A percentile compares a stretch with the other conserved stretches of the same genome.
phyloP scores from a whole-genome alignment of 1,140 invertebrate species.

The Drosophila tani region DNA sequence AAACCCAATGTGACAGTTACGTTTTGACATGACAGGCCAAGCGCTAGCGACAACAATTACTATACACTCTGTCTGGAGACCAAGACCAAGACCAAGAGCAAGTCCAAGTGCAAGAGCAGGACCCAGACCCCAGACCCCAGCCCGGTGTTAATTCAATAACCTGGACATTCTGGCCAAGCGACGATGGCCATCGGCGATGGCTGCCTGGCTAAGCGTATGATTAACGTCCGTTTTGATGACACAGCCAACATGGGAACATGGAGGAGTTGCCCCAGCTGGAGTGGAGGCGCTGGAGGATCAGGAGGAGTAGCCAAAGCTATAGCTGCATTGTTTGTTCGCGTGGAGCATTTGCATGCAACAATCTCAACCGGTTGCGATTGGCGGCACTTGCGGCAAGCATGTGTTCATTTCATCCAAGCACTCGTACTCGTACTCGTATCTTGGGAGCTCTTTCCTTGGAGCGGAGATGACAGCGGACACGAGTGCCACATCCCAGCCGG shows the following conservation, averaged over 20 bases:
- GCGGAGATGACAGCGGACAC: conserved; percentile 43
- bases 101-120: conserved; percentile 27
- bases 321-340: conserved; percentile 75
- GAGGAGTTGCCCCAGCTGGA: conserved; percentile 24
- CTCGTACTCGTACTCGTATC: conserved; percentile 20
- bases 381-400: conserved; percentile 67
- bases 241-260: conserved; percentile 51
- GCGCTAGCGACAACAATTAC: conserved; percentile 69
- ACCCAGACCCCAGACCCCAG: conserved; percentile 20
- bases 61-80: conserved; percentile 56
- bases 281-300: conserved; percentile 1
- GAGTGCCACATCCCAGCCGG: conserved; percentile 15
- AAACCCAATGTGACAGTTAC: conserved; percentile 80
- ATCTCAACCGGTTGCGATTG: conserved; percentile 70
- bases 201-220: conserved; percentile 79
- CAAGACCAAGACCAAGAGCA: neutral
- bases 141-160: conserved; percentile 73
- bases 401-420: conserved; percentile 43
- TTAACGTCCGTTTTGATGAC: conserved; percentile 83
- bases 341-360: conserved; percentile 76
- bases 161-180: conserved; percentile 62
- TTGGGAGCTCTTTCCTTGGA: conserved; percentile 21
- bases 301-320: conserved; percentile 24
- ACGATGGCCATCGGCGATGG: conserved; percentile 66
- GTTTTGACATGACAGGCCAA: conserved; percentile 70